Conservation (phyloP, 2,797 vertebrate species). For the Diplodus sargus region DNA sequence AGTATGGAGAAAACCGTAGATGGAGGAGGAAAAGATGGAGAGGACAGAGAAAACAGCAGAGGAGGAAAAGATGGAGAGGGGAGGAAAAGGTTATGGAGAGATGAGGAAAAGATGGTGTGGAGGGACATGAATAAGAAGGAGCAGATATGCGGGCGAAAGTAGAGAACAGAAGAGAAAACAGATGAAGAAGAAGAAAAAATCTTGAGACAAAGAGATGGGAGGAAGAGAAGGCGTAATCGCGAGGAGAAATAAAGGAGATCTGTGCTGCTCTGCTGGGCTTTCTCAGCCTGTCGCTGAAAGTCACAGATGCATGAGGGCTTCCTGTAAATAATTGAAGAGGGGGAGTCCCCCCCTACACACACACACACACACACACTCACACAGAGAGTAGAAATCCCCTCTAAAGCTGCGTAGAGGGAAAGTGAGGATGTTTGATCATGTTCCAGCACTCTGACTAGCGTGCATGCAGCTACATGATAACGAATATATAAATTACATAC, state of each 20-base stretch:
- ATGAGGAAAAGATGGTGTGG: not conserved
- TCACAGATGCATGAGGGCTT: conserved; percentile 76
- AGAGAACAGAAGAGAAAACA: not conserved
- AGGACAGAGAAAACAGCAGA: no score
- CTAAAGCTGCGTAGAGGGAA: conserved; percentile 52
- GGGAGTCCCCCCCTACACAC: conserved; percentile 68
- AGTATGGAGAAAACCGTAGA: conserved; percentile 3
- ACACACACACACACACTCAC: conserved; percentile 38
- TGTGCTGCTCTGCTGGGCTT: conserved; percentile 70
- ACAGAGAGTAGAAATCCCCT: conserved; percentile 61
- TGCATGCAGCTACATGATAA: conserved; percentile 48
- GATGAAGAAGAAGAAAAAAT: not conserved
- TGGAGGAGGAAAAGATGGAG: not conserved
- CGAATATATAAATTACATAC: conserved; percentile 45
- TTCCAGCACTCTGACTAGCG: conserved; percentile 53
- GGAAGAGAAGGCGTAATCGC: conserved; percentile 29
- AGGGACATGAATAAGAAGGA: no score
- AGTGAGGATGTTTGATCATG: conserved; percentile 61
- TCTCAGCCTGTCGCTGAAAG: conserved; percentile 71
- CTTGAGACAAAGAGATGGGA: conserved; percentile 37
- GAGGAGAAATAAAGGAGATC: conserved; percentile 61
- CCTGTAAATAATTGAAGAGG: conserved; percentile 82
- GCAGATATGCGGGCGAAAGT: not conserved
- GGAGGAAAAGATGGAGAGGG: not conserved
- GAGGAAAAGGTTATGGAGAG: not conserved